Evolutionary conservation across 2,797 vertebrate genomes (phyloP).

Genomic region (Scolopax rusticola): DNA sequence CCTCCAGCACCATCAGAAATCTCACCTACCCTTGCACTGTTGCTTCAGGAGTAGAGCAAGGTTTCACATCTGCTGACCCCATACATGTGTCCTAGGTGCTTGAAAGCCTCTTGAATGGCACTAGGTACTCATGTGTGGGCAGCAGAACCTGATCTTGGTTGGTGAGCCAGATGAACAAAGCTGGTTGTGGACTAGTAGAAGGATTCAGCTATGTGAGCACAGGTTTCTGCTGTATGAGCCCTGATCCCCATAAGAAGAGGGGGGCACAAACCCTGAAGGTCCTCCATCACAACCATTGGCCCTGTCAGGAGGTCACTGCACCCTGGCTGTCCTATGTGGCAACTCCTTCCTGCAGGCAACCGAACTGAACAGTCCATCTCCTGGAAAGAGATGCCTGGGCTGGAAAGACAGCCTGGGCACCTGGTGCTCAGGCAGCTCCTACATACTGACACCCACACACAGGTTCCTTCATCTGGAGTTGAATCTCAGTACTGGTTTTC

Average conservation of each 20-base stretch:
- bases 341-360: neutral
- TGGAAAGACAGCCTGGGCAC: neutral
- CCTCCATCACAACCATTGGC: neutral
- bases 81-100: neutral
- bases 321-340: neutral
- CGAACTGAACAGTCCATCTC: rapidly evolving
- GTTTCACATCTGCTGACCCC: neutral
- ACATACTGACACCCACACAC: rapidly evolving
- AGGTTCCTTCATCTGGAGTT: neutral
- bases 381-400: too few relatives aligned
- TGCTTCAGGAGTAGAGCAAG: neutral
- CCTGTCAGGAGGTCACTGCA: neutral
- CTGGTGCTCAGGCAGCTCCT: neutral
- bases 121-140: neutral
- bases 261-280: neutral
- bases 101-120: neutral
- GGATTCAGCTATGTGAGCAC: neutral
- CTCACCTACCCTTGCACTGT: neutral
- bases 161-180: neutral
- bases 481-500: neutral
- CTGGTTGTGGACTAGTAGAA: neutral
- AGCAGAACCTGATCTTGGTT: neutral
- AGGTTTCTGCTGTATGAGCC: neutral
- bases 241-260: rapidly evolving
- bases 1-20: rapidly evolving